These are phyloP conservation scores for Coenonympha glycerion DNA, from an alignment of 2,888 invertebrate species.

Conservation along the genomic window DNA sequence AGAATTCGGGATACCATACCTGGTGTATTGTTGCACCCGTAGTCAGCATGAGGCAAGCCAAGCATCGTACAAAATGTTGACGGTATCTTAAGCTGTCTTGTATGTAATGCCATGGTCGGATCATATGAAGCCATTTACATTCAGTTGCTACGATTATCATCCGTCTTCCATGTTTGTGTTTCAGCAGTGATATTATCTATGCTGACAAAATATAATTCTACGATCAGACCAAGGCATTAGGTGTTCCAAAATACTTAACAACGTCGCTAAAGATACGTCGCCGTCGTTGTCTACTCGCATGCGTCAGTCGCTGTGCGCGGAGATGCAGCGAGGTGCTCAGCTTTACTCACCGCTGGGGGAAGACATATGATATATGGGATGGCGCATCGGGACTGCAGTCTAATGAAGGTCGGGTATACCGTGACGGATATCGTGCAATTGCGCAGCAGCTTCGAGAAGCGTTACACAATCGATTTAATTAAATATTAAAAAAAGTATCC, in stretches of 20 bases:
- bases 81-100: conserved; percentile 33
- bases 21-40: conserved; percentile 37
- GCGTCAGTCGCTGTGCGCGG: conserved; percentile 69
- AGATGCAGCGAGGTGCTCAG: conserved; percentile 66
- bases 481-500: conserved; percentile 11
- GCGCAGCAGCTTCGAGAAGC: conserved; percentile 20
- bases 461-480: conserved; percentile 26
- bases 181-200: neutral
- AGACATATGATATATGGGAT: conserved; percentile 37
- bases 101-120: conserved; percentile 24
- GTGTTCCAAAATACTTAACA: conserved; percentile 29
- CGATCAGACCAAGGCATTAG: conserved; percentile 22
- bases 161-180: neutral
- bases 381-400: conserved; percentile 27
- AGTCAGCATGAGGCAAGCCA: conserved; percentile 61
- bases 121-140: neutral
- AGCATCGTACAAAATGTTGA: conserved; percentile 44
- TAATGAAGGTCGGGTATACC: conserved; percentile 24
- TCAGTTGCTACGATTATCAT: too few species aligned
- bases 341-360: conserved; percentile 53
- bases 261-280: conserved; percentile 37
- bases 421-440: conserved; percentile 25
- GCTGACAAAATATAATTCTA: conserved; percentile 2
- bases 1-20: conserved; percentile 47
- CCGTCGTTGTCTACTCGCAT: conserved; percentile 61